These are phyloP conservation scores for Plestiodon gilberti DNA, from an alignment of 2,113 vertebrate genomes.

Conservation along the genomic window DNA sequence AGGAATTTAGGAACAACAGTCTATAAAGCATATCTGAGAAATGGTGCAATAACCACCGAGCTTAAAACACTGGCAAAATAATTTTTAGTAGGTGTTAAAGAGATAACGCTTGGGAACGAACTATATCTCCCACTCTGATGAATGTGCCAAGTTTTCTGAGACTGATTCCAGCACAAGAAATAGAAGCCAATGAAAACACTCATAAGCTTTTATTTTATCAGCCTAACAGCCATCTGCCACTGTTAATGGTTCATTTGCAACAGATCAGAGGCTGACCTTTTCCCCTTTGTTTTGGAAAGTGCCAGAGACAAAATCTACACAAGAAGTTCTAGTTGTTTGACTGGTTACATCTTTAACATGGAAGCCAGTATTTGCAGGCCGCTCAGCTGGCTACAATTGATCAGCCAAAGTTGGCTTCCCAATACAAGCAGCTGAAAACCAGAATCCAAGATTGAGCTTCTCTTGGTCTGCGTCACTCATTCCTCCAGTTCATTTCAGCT, in stretches of 20 bases:
- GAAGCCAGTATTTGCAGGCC: neutral
- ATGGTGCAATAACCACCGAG: neutral
- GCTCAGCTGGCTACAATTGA: neutral
- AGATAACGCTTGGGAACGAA: neutral
- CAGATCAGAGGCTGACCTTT: constrained; percentile 13
- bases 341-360: neutral
- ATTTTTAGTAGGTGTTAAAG: constrained; percentile 6
- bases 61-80: neutral
- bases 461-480: too few relatives aligned
- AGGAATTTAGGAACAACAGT: neutral
- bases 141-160: neutral
- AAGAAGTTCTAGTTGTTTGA: neutral
- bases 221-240: neutral
- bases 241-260: neutral
- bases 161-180: neutral
- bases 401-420: neutral
- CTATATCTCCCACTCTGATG: neutral
- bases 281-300: neutral
- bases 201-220: neutral
- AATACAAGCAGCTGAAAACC: too few relatives aligned
- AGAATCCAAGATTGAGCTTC: too few relatives aligned
- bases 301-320: neutral
- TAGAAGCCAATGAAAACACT: constrained; percentile 2
- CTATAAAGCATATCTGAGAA: neutral
- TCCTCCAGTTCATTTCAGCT: too few relatives aligned